phyloP scores from a whole-genome alignment of 2,113 vertebrate species.

The Uria lomvia region DNA sequence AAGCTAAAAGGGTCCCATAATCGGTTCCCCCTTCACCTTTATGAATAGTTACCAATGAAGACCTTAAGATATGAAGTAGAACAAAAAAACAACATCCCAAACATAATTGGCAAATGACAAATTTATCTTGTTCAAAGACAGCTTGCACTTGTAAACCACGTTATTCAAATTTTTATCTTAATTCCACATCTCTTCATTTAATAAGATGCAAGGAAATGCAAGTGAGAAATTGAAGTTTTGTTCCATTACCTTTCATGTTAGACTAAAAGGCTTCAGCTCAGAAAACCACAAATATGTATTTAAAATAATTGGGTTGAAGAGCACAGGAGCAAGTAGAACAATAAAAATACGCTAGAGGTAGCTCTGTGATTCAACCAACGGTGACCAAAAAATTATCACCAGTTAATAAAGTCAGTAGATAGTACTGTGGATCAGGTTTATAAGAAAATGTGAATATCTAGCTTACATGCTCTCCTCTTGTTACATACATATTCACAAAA shows the following conservation, averaged over 20 bases:
- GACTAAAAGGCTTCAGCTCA: not conserved
- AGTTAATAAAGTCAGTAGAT: not conserved
- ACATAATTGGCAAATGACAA: not conserved
- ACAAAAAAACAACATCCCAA: not conserved
- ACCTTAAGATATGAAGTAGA: not conserved
- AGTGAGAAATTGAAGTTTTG: not conserved
- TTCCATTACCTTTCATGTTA: not conserved
- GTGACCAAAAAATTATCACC: not conserved
- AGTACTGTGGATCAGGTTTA: not conserved
- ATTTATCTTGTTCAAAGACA: not conserved
- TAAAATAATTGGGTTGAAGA: not conserved
- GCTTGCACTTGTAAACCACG: not conserved
- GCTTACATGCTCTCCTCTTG: not conserved
- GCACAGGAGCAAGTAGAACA: not conserved
- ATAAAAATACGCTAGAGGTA: not conserved
- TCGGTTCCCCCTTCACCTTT: not conserved
- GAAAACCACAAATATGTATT: not conserved
- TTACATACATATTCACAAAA: not conserved
- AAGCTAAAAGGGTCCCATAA: not conserved
- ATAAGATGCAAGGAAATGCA: not conserved
- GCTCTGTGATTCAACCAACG: not conserved
- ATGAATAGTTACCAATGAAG: not conserved
- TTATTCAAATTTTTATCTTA: not conserved
- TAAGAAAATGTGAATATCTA: not conserved
- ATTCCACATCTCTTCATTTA: not conserved